Percentiles rank a stretch among this genome's conserved stretches.
These are phyloP conservation scores for Potorous gilbertii DNA, from an alignment of 2,797 vertebrate species.

Conservation along the genomic window DNA sequence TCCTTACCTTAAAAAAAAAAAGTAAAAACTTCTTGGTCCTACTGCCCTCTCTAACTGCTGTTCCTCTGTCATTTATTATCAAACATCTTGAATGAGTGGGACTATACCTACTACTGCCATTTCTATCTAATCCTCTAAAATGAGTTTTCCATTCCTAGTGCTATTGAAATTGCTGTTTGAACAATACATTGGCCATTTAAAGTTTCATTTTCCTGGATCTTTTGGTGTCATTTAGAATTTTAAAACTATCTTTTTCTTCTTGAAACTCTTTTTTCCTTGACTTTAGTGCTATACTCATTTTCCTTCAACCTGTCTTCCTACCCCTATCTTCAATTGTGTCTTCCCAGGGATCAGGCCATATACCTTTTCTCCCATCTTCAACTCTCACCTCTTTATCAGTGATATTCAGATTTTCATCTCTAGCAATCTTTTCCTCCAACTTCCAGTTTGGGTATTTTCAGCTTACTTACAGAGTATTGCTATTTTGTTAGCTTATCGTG, in stretches of 20 bases:
- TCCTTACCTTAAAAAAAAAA: background rate
- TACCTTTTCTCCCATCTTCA: background rate
- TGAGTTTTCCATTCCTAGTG: background rate
- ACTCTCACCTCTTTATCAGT: background rate
- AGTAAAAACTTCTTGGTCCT: background rate
- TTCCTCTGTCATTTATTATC: background rate
- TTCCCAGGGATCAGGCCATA: background rate
- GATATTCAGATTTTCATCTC: background rate
- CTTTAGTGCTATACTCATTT: background rate
- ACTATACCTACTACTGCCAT: background rate
- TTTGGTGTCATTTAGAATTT: too few relatives aligned
- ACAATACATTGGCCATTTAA: background rate
- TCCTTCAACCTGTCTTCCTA: background rate
- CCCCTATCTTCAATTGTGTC: background rate
- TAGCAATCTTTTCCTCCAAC: background rate
- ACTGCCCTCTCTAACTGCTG: background rate
- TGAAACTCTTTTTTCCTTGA: background rate
- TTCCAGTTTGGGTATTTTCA: background rate
- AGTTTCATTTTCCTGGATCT: background rate
- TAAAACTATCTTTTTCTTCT: background rate
- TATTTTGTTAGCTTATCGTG: background rate
- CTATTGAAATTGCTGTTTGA: background rate
- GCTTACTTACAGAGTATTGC: background rate
- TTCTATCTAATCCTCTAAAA: background rate
- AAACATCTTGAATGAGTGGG: background rate